Evolutionary conservation across 2,113 vertebrate genomes (phyloP).

Genomic region (Hypocryptadius cinnamomeus): DNA sequence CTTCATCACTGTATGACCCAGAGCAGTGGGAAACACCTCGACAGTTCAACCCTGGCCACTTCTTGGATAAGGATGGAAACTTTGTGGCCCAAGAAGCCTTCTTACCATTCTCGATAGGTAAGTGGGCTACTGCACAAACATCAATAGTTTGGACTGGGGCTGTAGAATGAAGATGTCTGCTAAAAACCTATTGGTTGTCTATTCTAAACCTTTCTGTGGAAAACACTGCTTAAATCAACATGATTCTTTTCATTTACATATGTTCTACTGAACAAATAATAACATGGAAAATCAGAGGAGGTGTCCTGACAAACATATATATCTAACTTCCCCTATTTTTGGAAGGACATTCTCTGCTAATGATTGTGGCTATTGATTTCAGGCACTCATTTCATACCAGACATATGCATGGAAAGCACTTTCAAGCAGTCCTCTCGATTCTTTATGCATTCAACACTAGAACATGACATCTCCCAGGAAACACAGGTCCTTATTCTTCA

Average conservation of each 20-base stretch:
- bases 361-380: background rate
- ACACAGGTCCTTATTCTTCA: background rate
- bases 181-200: background rate
- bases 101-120: conserved; percentile 67
- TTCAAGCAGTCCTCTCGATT: background rate
- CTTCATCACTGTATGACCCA: conserved; percentile 53
- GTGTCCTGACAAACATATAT: background rate
- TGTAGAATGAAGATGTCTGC: background rate
- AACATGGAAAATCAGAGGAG: background rate
- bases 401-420: background rate
- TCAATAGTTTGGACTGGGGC: background rate
- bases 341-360: background rate
- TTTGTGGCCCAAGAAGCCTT: conserved; percentile 63
- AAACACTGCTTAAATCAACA: background rate
- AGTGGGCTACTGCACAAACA: background rate
- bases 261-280: background rate
- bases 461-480: background rate
- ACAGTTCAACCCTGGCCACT: conserved; percentile 62
- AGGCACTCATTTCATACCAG: background rate
- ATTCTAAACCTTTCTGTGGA: background rate
- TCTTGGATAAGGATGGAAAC: conserved; percentile 65
- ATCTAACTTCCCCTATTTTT: background rate
- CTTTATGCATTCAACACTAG: background rate
- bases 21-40: conserved; percentile 58
- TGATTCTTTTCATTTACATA: background rate